These are phyloP conservation scores for Podarcis cretensis DNA, from an alignment of 2,113 vertebrate species.

Conservation along the genomic window DNA sequence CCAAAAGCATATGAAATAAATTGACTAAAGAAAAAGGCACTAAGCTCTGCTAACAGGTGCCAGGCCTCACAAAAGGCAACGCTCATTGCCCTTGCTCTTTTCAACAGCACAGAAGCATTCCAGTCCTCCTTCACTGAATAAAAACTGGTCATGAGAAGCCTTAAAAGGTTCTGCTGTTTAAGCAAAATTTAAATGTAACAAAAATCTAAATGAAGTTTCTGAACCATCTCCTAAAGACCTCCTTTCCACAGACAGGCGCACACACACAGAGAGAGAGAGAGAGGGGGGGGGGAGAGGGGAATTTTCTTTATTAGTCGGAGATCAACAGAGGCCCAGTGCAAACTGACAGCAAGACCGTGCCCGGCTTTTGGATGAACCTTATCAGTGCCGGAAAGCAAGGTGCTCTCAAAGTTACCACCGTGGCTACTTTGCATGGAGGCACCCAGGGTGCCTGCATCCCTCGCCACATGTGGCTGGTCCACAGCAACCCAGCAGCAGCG, in stretches of 20 bases:
- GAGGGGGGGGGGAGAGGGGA: too few species aligned
- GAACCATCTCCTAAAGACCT: too few species aligned
- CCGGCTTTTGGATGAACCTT: too few species aligned
- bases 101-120: neutral
- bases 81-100: neutral
- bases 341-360: neutral
- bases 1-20: neutral
- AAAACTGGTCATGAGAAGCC: neutral
- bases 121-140: neutral
- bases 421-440: neutral
- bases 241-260: too few species aligned
- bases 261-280: too few species aligned
- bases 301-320: neutral
- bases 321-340: neutral
- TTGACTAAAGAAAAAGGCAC: neutral
- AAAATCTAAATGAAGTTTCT: too few species aligned
- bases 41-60: neutral
- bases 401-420: neutral
- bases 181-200: neutral
- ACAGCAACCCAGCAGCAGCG: neutral
- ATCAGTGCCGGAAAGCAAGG: too few species aligned
- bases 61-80: neutral
- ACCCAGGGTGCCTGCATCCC: neutral
- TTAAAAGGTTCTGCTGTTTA: neutral
- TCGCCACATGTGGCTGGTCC: neutral